Evolutionary conservation across 2,888 invertebrate species (phyloP), one percentile per base, ranked within the genome.

Genomic region (Zaprionus lineosus): DNA sequence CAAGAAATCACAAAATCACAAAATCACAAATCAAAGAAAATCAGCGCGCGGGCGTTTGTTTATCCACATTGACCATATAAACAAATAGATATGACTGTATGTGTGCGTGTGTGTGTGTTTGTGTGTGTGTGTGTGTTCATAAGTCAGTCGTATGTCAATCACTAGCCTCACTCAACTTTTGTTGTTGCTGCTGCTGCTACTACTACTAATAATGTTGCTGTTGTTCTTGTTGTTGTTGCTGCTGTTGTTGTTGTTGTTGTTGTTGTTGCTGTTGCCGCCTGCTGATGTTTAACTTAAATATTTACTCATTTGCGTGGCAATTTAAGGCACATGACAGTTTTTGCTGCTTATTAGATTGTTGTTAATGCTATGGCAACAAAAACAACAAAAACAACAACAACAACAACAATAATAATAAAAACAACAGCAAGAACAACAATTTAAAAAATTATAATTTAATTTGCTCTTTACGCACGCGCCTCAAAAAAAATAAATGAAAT

Each of bases 311-410:
- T 86, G 74, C 70, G 66, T 81, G 70, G 66, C 84, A 79, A 86
- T 86, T 85, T 81, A 48, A 60, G 84, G 56, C 79, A 86, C 86
- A 81, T 81, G 86, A 86, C 84, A 84, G 58, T 76, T 64, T 76
- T 24, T 28, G 51, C 39, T 48, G 65, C 71, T 57, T 60, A 61
- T 76, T 73, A 55, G 69, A 52, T 29, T 36, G 26, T 18, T 53
- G 47, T 61, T 61, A 15, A 57, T 39, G 34, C 14, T 19, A 46
- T 26, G 12, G 16, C 14, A 36, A 16, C 36, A 55, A 28, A n/a
- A n/a, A n/a, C n/a, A n/a, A n/a, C n/a, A n/a, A n/a, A n/a, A n/a
- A n/a, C n/a, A n/a, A n/a, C n/a, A n/a, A n/a, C n/a, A n/a, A n/a
- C n/a, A n/a, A n/a, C n/a, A n/a, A n/a, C 18, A 31, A 2, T 24